phyloP scores from a whole-genome alignment of 2,113 vertebrate genomes.

The Vidua chalybeata region DNA sequence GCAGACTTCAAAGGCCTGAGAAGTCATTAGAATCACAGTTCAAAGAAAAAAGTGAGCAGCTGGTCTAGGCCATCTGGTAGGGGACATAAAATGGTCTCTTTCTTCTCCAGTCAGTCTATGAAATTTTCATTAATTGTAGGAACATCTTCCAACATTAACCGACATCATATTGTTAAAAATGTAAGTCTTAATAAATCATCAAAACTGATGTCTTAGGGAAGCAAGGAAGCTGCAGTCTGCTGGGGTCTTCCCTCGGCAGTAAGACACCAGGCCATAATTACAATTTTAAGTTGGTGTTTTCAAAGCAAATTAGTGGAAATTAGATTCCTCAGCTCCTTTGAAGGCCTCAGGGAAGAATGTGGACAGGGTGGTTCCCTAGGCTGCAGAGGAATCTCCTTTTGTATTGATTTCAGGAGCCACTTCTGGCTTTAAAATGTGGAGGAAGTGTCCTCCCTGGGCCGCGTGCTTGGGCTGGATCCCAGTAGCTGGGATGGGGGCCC shows the following conservation, averaged over 20 bases:
- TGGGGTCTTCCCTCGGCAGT: neutral
- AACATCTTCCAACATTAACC: slow-evolving; percentile 34
- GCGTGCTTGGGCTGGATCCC: neutral
- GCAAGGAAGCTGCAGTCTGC: neutral
- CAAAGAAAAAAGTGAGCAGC: slow-evolving; percentile 55
- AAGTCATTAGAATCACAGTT: slow-evolving; percentile 51
- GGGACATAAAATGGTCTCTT: slow-evolving; percentile 38
- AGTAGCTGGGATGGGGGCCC: neutral
- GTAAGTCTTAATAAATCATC: slow-evolving; percentile 26
- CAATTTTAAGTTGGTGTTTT: neutral
- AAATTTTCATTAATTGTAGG: slow-evolving; percentile 50
- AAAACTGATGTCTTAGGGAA: neutral
- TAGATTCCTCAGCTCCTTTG: slow-evolving; percentile 23
- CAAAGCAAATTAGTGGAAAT: slow-evolving; percentile 21
- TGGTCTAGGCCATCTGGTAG: slow-evolving; percentile 48
- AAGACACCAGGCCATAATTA: neutral
- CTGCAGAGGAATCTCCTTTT: neutral
- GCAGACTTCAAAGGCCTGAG: slow-evolving; percentile 61
- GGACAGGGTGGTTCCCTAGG: neutral
- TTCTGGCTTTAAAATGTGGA: neutral
- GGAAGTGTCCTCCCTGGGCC: neutral
- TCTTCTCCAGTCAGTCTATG: slow-evolving; percentile 28
- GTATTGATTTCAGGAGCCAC: neutral
- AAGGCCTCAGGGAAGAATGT: neutral
- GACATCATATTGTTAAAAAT: slow-evolving; percentile 4